A percentile compares a stretch with the other conserved stretches of the same genome.
phyloP scores from a whole-genome alignment of 2,113 vertebrate species.

The Phodopus roborovskii region DNA sequence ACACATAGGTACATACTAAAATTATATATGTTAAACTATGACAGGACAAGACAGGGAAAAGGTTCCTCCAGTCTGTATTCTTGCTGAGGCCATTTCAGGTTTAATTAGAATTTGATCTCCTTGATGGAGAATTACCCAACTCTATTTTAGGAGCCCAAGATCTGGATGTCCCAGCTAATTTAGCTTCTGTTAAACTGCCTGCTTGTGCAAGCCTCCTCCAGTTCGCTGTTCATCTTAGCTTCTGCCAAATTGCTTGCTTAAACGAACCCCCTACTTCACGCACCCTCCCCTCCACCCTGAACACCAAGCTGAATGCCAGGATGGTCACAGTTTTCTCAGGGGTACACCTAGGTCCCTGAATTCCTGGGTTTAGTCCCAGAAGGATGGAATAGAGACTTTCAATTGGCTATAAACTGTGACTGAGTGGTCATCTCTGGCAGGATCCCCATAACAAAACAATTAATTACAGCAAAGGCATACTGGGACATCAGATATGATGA shows the following conservation, averaged over 20 bases:
- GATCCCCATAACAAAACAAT: neutral
- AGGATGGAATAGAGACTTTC: neutral
- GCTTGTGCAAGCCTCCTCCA: neutral
- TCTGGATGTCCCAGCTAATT: neutral
- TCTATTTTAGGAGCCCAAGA: neutral
- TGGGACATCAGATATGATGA: neutral
- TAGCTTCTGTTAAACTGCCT: neutral
- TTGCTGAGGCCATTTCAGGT: neutral
- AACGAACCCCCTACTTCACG: too few relatives aligned
- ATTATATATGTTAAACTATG: constrained; percentile 11
- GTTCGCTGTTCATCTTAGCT: neutral
- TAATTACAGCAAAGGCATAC: neutral
- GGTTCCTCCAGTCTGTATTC: neutral
- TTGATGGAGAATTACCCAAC: neutral
- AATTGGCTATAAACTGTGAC: neutral
- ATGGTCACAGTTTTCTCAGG: neutral
- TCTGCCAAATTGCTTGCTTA: neutral
- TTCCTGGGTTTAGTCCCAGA: neutral
- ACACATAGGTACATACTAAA: constrained; percentile 19
- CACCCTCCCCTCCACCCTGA: neutral
- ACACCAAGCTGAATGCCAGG: neutral
- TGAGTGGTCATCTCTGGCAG: neutral
- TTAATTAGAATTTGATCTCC: neutral
- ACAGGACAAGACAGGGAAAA: neutral
- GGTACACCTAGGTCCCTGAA: neutral